Evolutionary conservation across 2,888 invertebrate genomes (phyloP), one percentile per base, ranked within the genome.

Genomic region (Drosophila peninsularis): DNA sequence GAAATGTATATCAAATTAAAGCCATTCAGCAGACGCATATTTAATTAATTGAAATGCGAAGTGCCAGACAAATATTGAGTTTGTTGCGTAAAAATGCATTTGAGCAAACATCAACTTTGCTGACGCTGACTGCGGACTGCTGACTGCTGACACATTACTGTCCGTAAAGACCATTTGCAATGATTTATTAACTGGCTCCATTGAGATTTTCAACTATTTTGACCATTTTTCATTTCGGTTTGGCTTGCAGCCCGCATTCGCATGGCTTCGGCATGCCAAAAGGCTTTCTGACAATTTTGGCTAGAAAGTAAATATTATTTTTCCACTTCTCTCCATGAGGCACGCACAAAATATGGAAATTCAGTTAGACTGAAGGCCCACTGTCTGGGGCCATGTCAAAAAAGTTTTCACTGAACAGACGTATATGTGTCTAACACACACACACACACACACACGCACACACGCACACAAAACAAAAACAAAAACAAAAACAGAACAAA

Each of bases 301-400:
- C 56, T 56, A 56, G 65, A 71, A 75, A 68, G 77, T 76, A 88
- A 88, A 87, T 87, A 87, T 87, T 83, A 76, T 87, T 79, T 81
- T 82, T 75, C 70, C 69, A 68, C 82, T 79, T 72, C 39, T 71
- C 52, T n/a, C 67, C 62, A 66, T 64, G 80, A 55, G 71, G 62
- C 47, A 61, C 39, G 67, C 56, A 72, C 50, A 60, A 54, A 36
- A 44, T 36, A 50, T 24, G 50, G 34, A 45, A 30, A 50, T 37
- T 41, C 52, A 55, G 27, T 37, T 17, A 50, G 45, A 50, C 41
- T 54, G 44, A 30, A 30, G 27, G 17, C 45, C 37, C 19, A 45
- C 36, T 45, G 57, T 66, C 45, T 62, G 64, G 27, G 50, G 76
- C 50, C 65, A 72, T 72, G 77, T 77, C 73, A 77, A 68, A 72